Conservation (phyloP, 2,113 vertebrate genomes). For the Peucedramus taeniatus region DNA sequence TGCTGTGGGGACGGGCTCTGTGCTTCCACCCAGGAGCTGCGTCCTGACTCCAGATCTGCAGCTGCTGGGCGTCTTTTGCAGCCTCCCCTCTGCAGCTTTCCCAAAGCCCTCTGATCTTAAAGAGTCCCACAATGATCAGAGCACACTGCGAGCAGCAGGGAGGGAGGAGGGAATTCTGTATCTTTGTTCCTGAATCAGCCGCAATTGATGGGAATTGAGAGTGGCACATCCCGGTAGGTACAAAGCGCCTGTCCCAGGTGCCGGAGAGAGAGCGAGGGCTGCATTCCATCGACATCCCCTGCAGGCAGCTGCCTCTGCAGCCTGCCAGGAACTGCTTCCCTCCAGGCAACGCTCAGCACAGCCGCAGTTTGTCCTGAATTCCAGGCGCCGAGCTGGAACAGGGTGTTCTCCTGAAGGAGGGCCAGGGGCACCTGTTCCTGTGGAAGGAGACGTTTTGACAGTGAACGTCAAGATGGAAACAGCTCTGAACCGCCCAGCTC, state of each 20-base stretch:
- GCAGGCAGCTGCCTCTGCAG: background rate
- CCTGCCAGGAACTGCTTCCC: rapidly evolving
- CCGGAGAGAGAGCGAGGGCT: background rate
- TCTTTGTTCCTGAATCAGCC: background rate
- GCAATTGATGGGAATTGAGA: background rate
- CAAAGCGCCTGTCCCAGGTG: rapidly evolving
- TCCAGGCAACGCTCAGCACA: background rate
- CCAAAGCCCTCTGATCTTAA: no score
- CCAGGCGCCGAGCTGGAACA: rapidly evolving
- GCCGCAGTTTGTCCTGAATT: rapidly evolving
- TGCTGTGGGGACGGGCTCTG: rapidly evolving
- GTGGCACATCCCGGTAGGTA: rapidly evolving
- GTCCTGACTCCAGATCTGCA: background rate
- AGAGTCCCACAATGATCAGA: no score
- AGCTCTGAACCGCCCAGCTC: no score
- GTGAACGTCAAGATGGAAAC: no score
- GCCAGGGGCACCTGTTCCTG: no score
- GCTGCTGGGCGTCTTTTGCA: no score
- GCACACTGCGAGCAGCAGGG: no score
- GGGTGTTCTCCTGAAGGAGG: background rate
- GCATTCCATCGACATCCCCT: rapidly evolving
- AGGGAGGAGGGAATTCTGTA: no score
- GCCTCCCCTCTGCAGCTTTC: no score
- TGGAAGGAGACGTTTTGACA: background rate
- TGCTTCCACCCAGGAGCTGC: rapidly evolving